phyloP scores from a whole-genome alignment of 2,113 vertebrate species.

The Sturnira hondurensis region DNA sequence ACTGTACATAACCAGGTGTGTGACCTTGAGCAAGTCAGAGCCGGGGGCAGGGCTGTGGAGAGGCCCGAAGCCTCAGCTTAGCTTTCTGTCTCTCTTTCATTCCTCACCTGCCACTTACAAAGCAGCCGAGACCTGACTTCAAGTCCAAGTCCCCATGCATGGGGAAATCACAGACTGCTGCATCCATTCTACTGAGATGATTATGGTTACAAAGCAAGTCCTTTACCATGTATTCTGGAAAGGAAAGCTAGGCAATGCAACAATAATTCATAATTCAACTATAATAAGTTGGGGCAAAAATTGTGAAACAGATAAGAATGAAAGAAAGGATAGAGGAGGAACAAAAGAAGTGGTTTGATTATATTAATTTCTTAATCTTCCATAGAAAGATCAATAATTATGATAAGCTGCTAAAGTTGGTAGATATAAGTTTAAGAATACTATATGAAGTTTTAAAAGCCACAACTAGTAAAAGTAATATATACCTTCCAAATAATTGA shows the following conservation, averaged over 20 bases:
- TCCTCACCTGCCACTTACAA: not conserved
- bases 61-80: too few relatives aligned
- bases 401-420: not conserved
- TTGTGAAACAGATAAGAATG: not conserved
- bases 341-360: not conserved
- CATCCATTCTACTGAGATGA: not conserved
- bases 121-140: not conserved
- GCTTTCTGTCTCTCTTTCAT: not conserved
- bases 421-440: not conserved
- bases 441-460: not conserved
- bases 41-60: fast-evolving
- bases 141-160: not conserved
- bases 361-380: not conserved
- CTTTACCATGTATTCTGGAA: not conserved
- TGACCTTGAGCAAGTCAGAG: not conserved
- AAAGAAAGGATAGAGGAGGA: not conserved
- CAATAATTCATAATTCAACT: not conserved
- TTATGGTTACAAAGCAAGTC: not conserved
- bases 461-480: not conserved
- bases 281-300: not conserved
- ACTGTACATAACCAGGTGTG: not conserved
- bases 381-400: not conserved
- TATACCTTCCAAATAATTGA: not conserved
- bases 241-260: not conserved
- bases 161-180: not conserved